Percentiles rank a stretch among this genome's conserved stretches.
Evolutionary conservation across 2,888 invertebrate genomes (phyloP).

Genomic region (Lasioglossum leucozonium): DNA sequence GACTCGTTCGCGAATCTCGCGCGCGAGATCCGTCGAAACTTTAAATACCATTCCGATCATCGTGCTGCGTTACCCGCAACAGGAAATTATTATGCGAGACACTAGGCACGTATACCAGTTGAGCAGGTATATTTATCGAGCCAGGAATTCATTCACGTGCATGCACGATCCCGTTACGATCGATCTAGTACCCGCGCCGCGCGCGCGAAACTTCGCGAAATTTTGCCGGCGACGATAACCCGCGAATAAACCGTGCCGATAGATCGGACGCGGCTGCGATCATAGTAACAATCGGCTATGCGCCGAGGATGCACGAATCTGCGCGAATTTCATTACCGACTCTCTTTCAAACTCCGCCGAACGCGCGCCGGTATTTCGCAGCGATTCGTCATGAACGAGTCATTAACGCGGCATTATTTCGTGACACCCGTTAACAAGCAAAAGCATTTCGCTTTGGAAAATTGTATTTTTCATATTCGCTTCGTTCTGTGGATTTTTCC

Average conservation of each 20-base stretch:
- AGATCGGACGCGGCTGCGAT: neutral
- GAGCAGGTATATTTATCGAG: constrained; percentile 43
- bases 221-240: neutral
- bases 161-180: constrained; percentile 28
- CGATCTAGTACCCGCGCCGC: neutral
- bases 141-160: constrained; percentile 32
- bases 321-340: neutral
- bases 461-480: too few species aligned
- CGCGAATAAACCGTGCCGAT: neutral
- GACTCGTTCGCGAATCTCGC: neutral
- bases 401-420: neutral
- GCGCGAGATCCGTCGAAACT: neutral
- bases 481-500: too few species aligned
- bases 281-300: neutral
- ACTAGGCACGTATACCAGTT: constrained; percentile 33
- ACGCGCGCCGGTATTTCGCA: neutral
- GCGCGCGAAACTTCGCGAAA: neutral
- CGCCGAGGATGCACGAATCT: neutral
- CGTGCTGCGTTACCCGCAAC: neutral
- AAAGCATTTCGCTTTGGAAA: too few species aligned
- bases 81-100: constrained; percentile 46
- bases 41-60: neutral
- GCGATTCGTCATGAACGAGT: neutral
- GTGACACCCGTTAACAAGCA: neutral
- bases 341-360: neutral